Base-by-base conservation (phyloP, 2,888 invertebrate species). In the Euspilapteryx auroguttella region DNA sequence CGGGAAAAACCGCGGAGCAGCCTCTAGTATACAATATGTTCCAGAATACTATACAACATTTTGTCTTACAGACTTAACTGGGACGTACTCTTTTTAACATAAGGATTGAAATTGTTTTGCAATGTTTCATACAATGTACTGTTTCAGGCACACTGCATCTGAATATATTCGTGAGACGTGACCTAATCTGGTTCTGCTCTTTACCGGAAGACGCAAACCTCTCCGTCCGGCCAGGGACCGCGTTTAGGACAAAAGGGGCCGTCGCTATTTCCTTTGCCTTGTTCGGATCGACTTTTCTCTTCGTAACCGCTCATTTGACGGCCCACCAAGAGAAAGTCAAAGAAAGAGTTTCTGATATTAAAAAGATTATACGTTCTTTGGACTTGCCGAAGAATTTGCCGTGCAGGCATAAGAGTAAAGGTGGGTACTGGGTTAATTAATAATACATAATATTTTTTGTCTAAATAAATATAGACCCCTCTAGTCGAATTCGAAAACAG, bases 121-220 rank as follows among this genome's bases (percentile, higher is more conserved):
- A n/a, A n/a, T n/a, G n/a, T n/a, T n/a, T n/a, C n/a, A n/a, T n/a
- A n/a, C n/a, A n/a, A n/a, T n/a, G n/a, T n/a, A n/a, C n/a, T n/a
- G n/a, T 64, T 65, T 12, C 65, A 78, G 87, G 87, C 29, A 94
- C 94, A 27, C 78, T 97, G 22, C 94, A 95, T 57, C 71, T 96
- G 34, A 87, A 87, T 30, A 77, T 97, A 35, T 96, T 93, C 56
- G 79, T 97, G 42, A 78, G 94, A 29, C 79, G 96, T 37, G 96
- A 97, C 61, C 81, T 97, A 9, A 89, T 97, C 37, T 97, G 97
- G 97, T 96, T 90, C 51, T 94, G 94, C 54, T 96, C 96, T 40
- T 81, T 90, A 1, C 88, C 94, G 0, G 94, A 95, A 66, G 94
- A 94, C 41, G 86, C 87, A 1, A 86, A 84, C 42, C 79, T 93